A percentile compares a stretch with the other conserved stretches of the same genome.
Conservation (phyloP, 2,113 vertebrate genomes). For the Coptodon bakossiorum region DNA sequence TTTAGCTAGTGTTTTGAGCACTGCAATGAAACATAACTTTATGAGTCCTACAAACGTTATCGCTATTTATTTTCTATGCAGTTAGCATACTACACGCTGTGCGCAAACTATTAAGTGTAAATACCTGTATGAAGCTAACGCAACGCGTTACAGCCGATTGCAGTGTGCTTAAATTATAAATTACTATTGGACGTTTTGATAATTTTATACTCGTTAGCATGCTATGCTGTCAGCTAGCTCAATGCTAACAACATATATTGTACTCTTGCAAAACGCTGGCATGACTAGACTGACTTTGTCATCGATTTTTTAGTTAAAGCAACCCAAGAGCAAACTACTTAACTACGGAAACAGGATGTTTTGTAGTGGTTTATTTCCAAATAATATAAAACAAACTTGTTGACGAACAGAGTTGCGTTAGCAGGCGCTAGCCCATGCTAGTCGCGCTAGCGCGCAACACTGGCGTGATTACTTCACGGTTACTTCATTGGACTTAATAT, state of each 20-base stretch:
- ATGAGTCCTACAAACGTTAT: neutral
- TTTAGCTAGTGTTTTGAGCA: neutral
- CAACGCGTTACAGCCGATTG: neutral
- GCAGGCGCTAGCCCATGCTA: conserved; percentile 33
- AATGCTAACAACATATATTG: neutral
- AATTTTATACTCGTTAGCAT: conserved; percentile 16
- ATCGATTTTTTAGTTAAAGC: neutral
- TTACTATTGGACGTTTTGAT: neutral
- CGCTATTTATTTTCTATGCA: neutral
- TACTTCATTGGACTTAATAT: neutral
- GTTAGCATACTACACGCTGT: neutral
- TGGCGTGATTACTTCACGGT: neutral
- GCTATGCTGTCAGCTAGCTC: conserved; percentile 27
- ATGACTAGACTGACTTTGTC: neutral
- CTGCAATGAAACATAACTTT: neutral
- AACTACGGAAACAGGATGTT: fast-evolving
- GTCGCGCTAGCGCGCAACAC: conserved; percentile 12
- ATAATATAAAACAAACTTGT: conserved; percentile 15
- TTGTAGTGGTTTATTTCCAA: neutral
- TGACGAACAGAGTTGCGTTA: conserved; percentile 10
- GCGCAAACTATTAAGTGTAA: neutral
- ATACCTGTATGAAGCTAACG: neutral
- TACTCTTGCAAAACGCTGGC: neutral
- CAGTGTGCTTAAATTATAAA: neutral
- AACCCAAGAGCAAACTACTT: fast-evolving